Evolutionary conservation across 1,140 invertebrate species (phyloP), one percentile per base, ranked within the genome.

Genomic region (Drosophila ironensis): DNA sequence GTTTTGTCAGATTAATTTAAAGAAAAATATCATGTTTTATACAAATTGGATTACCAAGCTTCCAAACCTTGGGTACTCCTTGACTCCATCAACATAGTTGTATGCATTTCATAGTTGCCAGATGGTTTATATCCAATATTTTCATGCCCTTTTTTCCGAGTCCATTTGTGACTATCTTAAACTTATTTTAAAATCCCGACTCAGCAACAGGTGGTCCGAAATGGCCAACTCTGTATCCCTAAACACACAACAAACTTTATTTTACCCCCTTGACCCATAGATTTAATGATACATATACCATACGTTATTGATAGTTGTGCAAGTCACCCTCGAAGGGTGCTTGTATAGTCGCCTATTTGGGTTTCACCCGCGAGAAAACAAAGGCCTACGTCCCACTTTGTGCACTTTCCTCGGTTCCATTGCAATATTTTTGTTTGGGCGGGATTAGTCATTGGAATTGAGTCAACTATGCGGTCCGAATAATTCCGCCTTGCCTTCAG

Each of bases 361-460:
- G 19, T 4, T 47, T 24, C 33, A 20, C 16, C 27, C 27, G 30
- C 61, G 20, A 17, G 24, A 45, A 77, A 47, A 81, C 75, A 80
- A 80, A 80, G 76, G 17, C 52, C 19, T 25, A 35, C 47, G 45
- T 33, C 70, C 72, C 54, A 74, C 72, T 68, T 72, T 52, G 41
- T 37, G 12, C 30, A 20, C 22, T 22, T 17, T 16, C 16, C 44
- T 22, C 22, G n/a, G n/a, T n/a, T n/a, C n/a, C n/a, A n/a, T 20
- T 20, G 12, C 28, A 64, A 63, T 57, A 46, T 41, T 64, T 69
- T 63, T 38, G 73, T 51, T 71, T 52, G 51, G 72, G 66, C 54
- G 64, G 66, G 71, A 81, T 80, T 80, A 80, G 75, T 80, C 75
- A 80, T 33, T 71, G 17, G 25, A 51, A 70, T 70, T 57, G 42